Percentiles rank a stretch among this genome's conserved stretches.
phyloP scores from a whole-genome alignment of 2,113 vertebrate species.

The Apodemus sylvaticus region DNA sequence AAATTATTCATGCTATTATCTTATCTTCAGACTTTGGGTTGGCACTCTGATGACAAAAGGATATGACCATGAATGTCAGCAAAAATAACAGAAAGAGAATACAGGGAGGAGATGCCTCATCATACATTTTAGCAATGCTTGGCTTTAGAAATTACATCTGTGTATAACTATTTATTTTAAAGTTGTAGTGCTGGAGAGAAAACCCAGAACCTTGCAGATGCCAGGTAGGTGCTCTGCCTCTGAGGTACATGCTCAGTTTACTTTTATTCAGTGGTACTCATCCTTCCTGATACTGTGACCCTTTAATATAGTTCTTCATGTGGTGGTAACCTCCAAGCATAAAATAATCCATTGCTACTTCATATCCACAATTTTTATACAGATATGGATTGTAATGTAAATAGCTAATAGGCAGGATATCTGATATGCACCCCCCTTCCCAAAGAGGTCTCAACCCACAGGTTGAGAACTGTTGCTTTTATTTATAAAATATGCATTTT shows the following conservation, averaged over 20 bases:
- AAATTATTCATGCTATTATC: background rate
- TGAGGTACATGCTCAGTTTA: background rate
- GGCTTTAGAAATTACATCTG: slow-evolving; percentile 15
- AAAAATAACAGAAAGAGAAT: background rate
- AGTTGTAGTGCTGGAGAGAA: background rate
- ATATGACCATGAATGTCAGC: background rate
- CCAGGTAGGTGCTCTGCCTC: too few species aligned
- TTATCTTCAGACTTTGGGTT: background rate
- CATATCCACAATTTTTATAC: background rate
- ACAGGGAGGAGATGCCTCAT: background rate
- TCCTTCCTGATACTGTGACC: background rate
- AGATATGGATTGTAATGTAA: background rate
- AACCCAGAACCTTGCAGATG: background rate
- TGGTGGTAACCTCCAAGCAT: too few species aligned
- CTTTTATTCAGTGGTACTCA: background rate
- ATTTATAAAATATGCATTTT: background rate
- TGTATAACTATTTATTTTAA: background rate
- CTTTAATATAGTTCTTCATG: background rate
- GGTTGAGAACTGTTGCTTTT: background rate
- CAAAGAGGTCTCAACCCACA: background rate
- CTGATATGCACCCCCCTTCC: background rate
- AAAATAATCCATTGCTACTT: background rate
- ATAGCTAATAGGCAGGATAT: background rate
- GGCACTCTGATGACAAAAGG: background rate
- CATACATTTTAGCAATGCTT: background rate